Evolutionary conservation across 2,113 vertebrate species (phyloP).

Genomic region (Sander lucioperca): DNA sequence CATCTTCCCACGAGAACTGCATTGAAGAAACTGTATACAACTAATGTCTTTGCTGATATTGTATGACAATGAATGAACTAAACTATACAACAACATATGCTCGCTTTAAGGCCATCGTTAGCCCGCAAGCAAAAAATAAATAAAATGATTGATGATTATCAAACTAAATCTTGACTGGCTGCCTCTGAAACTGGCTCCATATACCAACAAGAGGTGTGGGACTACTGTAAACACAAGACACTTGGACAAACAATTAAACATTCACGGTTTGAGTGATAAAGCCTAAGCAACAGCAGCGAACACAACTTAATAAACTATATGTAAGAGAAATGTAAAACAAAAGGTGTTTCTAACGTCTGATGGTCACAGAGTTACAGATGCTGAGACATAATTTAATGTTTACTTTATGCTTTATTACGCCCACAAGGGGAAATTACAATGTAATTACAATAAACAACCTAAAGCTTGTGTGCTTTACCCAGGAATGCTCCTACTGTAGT

Average conservation of each 20-base stretch:
- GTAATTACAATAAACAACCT: background rate
- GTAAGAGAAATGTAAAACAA: background rate
- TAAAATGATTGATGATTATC: background rate
- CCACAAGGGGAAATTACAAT: too few species aligned
- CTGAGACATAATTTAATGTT: background rate
- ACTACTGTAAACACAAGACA: background rate
- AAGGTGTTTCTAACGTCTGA: background rate
- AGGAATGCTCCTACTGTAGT: slow-evolving; percentile 32
- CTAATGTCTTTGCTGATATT: background rate
- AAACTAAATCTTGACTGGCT: background rate
- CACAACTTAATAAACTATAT: background rate
- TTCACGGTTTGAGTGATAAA: background rate
- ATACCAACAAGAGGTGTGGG: background rate
- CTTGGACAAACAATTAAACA: background rate
- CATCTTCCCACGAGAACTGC: too few species aligned
- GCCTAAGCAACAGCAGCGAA: background rate
- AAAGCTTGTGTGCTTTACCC: slow-evolving; percentile 10
- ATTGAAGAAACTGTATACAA: background rate
- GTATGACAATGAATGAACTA: background rate
- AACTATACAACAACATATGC: background rate
- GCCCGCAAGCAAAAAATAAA: too few species aligned
- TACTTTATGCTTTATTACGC: too few species aligned
- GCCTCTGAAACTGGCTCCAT: background rate
- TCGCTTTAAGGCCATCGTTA: too few species aligned
- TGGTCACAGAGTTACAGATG: background rate